Evolutionary conservation across 2,888 invertebrate genomes (phyloP).

Genomic region (Piscicola geometra): DNA sequence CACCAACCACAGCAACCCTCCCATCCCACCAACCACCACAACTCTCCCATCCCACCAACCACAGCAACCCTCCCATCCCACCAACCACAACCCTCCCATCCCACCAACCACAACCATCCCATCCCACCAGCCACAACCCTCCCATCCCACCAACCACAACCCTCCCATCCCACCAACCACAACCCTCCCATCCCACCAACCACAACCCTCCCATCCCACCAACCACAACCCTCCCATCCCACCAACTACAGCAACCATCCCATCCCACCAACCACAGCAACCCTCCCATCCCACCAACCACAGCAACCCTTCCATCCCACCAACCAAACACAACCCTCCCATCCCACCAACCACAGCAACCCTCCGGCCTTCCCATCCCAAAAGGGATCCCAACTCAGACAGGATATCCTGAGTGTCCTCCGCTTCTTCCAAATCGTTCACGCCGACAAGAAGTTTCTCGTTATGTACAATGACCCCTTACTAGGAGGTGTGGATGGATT

Average conservation of each 20-base stretch:
- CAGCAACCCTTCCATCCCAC: background rate
- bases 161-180: too few species aligned
- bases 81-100: background rate
- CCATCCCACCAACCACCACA: too few species aligned
- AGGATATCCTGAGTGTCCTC: slow-evolving; percentile 81
- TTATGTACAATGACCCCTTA: slow-evolving; percentile 48
- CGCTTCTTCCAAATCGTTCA: slow-evolving; percentile 95
- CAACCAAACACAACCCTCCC: background rate
- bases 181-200: too few species aligned
- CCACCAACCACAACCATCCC: background rate
- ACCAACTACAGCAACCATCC: background rate
- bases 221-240: background rate
- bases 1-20: background rate
- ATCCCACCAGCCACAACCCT: too few species aligned
- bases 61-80: background rate
- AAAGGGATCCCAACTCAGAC: slow-evolving; percentile 70
- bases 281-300: background rate
- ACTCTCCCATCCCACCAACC: too few species aligned
- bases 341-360: slow-evolving; percentile 56
- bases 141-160: too few species aligned
- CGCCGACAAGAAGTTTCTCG: slow-evolving; percentile 59
- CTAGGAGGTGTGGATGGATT: slow-evolving; percentile 43
- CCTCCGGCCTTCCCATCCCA: slow-evolving; percentile 83
- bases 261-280: background rate
- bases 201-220: too few species aligned